These are phyloP conservation scores for Leptonema lineaticorne DNA, from an alignment of 1,140 invertebrate species.

Conservation along the genomic window DNA sequence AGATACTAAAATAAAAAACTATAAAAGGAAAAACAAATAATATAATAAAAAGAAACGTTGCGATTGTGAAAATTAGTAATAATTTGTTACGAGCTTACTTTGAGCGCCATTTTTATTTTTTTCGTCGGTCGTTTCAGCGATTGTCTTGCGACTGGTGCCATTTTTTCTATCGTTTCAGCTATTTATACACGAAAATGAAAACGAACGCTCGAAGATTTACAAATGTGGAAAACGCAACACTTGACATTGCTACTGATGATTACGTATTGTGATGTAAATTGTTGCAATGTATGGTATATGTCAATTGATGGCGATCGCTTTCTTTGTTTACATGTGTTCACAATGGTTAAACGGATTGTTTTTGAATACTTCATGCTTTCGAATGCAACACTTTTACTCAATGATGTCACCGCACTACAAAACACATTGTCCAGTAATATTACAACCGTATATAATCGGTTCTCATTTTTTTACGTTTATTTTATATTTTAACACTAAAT, in stretches of 20 bases:
- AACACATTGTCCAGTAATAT: too few species aligned
- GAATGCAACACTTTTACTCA: neutral
- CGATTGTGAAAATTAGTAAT: neutral
- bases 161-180: neutral
- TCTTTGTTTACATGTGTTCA: too few species aligned
- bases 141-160: neutral
- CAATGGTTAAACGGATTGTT: too few species aligned
- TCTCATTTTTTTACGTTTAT: too few species aligned
- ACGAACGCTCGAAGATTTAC: neutral
- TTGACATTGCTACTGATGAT: conserved; percentile 16
- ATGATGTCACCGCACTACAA: too few species aligned
- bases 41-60: neutral
- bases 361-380: neutral
- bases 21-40: conserved; percentile 17
- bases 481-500: too few species aligned
- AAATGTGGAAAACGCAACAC: neutral
- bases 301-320: neutral
- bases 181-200: conserved; percentile 16
- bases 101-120: neutral
- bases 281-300: neutral
- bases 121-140: neutral
- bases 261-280: neutral
- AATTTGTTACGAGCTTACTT: neutral
- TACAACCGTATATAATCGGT: too few species aligned
- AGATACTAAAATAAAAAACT: conserved; percentile 53